A percentile compares a stretch with the other conserved stretches of the same genome.
These are phyloP conservation scores for Rhipidura dahli DNA, from an alignment of 2,113 vertebrate genomes.

Conservation along the genomic window DNA sequence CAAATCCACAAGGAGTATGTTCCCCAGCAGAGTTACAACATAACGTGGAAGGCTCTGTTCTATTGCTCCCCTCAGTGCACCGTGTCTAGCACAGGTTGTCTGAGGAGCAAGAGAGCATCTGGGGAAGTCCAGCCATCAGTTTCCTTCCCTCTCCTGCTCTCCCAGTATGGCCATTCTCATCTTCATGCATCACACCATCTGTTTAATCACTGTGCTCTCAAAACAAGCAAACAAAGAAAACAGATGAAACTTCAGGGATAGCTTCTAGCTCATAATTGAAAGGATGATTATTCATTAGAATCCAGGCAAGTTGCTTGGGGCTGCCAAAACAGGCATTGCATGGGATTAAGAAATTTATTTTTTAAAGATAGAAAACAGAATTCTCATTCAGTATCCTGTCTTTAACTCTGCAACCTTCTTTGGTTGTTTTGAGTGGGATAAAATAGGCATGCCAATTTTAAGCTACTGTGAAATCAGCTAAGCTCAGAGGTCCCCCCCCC, in stretches of 20 bases:
- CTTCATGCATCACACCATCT: background rate
- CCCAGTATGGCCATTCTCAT: background rate
- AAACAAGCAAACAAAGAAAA: slow-evolving; percentile 37
- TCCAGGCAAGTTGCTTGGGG: slow-evolving; percentile 49
- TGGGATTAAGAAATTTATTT: background rate
- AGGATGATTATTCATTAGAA: slow-evolving; percentile 56
- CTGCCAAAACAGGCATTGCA: background rate
- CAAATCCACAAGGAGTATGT: background rate
- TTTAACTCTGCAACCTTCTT: background rate
- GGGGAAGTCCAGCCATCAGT: background rate
- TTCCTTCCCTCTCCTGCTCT: background rate
- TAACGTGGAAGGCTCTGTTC: accelerated
- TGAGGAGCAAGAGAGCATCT: background rate
- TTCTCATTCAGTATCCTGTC: slow-evolving; percentile 1
- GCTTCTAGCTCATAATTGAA: slow-evolving; percentile 56
- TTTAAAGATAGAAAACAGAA: background rate
- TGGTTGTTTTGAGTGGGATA: slow-evolving; percentile 45
- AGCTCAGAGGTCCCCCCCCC: background rate
- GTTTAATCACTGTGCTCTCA: background rate
- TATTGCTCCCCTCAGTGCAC: background rate
- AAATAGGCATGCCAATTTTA: slow-evolving; percentile 32
- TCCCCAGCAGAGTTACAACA: background rate
- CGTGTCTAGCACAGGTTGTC: background rate
- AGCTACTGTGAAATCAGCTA: background rate
- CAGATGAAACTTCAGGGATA: slow-evolving; percentile 46